Percentiles rank a stretch among this genome's conserved stretches.
phyloP scores from a whole-genome alignment of 2,113 vertebrate genomes.

The Triplophysa rosa region DNA sequence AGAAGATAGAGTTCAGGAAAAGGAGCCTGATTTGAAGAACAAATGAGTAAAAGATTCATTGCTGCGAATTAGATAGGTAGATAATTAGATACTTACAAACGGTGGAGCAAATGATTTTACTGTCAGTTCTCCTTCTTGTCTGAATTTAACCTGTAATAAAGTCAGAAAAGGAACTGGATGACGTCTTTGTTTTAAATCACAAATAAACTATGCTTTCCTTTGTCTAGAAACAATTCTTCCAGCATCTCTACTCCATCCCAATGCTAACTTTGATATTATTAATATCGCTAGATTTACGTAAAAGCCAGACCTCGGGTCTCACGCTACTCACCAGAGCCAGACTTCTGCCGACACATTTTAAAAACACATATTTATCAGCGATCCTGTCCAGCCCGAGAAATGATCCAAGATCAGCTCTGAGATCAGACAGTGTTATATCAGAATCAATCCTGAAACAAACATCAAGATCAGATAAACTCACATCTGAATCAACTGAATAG shows the following conservation, averaged over 20 bases:
- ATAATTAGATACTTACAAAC: too few species aligned
- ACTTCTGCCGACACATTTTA: conserved; percentile 89
- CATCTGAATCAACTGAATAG: background rate
- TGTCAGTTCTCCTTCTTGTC: conserved; percentile 87
- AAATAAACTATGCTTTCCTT: background rate
- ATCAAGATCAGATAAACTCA: background rate
- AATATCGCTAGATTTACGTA: too few species aligned
- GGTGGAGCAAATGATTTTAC: conserved; percentile 88
- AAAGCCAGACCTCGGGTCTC: background rate
- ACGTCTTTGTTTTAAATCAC: background rate
- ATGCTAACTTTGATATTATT: too few species aligned
- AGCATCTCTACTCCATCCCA: too few species aligned
- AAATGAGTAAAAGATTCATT: background rate
- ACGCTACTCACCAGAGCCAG: conserved; percentile 82
- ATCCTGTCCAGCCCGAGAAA: conserved; percentile 76
- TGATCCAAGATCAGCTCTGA: conserved; percentile 76
- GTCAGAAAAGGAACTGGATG: background rate
- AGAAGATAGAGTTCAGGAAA: conserved; percentile 90
- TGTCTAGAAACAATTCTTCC: too few species aligned
- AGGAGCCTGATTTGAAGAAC: conserved; percentile 74
- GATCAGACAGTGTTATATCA: conserved; percentile 78
- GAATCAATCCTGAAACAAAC: conserved; percentile 80
- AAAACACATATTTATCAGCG: conserved; percentile 82
- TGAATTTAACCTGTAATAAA: conserved; percentile 80
- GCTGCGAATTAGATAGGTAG: background rate